Evolutionary conservation across 2,797 vertebrate genomes (phyloP).

Genomic region (Myiothlypis chrysogaster): DNA sequence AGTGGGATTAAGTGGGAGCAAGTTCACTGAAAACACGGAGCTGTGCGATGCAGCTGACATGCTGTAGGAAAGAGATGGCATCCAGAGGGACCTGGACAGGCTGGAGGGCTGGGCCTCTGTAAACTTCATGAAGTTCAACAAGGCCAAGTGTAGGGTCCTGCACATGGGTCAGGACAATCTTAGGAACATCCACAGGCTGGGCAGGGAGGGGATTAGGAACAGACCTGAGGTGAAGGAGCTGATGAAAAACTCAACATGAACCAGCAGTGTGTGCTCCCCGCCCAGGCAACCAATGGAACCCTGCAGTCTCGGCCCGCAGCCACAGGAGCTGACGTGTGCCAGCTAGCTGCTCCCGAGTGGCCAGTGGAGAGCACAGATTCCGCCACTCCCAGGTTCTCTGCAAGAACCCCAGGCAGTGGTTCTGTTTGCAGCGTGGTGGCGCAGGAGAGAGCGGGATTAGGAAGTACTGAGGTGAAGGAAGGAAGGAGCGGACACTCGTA

Average conservation of each 20-base stretch:
- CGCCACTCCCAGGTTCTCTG: too few relatives aligned
- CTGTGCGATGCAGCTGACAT: rapidly evolving
- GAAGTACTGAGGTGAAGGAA: too few relatives aligned
- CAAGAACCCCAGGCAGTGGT: too few relatives aligned
- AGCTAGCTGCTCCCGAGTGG: too few relatives aligned
- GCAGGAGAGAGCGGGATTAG: too few relatives aligned
- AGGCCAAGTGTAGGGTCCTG: not conserved
- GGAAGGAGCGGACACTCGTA: too few relatives aligned
- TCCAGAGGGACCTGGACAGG: not conserved
- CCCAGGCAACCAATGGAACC: not conserved
- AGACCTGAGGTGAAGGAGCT: not conserved
- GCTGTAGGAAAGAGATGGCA: not conserved
- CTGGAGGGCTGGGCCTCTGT: not conserved
- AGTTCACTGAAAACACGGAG: not conserved
- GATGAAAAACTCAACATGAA: not conserved
- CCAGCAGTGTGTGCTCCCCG: rapidly evolving
- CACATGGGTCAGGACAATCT: not conserved
- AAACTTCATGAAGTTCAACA: not conserved
- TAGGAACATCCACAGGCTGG: too few relatives aligned
- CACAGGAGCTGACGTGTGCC: too few relatives aligned
- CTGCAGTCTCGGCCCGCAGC: not conserved
- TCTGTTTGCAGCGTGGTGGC: too few relatives aligned
- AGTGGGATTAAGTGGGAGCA: not conserved
- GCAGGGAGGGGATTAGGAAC: not conserved
- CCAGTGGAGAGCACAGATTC: too few relatives aligned